Percentiles rank a stretch among this genome's conserved stretches.
These are phyloP conservation scores for Theristicus caerulescens DNA, from an alignment of 2,113 vertebrate genomes.

Conservation along the genomic window DNA sequence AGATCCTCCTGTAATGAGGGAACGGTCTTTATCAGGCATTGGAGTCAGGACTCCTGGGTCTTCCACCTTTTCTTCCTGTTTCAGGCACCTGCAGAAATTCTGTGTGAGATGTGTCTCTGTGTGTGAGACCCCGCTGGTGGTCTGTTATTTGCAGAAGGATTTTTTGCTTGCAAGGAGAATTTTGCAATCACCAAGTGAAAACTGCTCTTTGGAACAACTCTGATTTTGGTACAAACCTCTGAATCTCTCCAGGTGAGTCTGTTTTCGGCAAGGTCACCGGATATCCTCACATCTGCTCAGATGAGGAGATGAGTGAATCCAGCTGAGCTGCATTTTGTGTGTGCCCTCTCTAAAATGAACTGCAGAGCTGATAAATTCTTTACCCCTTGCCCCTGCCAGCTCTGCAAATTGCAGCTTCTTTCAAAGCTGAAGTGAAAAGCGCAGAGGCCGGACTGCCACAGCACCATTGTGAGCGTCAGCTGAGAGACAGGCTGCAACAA, in stretches of 20 bases:
- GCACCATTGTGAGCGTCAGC: neutral
- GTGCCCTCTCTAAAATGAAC: conserved; percentile 17
- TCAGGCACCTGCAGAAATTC: neutral
- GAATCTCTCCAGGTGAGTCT: conserved; percentile 26
- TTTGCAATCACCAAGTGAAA: neutral
- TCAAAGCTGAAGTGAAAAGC: neutral
- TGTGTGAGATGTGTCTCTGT: neutral
- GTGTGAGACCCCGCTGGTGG: neutral
- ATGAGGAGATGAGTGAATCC: conserved; percentile 33
- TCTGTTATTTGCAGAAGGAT: neutral
- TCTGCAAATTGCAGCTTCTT: neutral
- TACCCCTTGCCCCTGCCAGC: neutral
- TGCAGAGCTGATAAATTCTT: conserved; percentile 18
- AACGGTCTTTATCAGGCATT: neutral
- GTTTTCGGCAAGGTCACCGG: conserved; percentile 37
- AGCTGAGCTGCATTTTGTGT: conserved; percentile 1
- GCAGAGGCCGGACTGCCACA: neutral
- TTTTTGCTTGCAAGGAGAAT: neutral
- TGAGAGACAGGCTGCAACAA: neutral
- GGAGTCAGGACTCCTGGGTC: neutral
- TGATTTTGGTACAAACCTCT: neutral
- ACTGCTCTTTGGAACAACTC: neutral
- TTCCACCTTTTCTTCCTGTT: neutral
- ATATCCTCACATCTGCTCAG: conserved; percentile 16
- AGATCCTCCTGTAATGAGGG: neutral